These are phyloP conservation scores for Archips crataeganus DNA, from an alignment of 2,888 invertebrate species.

Conservation along the genomic window DNA sequence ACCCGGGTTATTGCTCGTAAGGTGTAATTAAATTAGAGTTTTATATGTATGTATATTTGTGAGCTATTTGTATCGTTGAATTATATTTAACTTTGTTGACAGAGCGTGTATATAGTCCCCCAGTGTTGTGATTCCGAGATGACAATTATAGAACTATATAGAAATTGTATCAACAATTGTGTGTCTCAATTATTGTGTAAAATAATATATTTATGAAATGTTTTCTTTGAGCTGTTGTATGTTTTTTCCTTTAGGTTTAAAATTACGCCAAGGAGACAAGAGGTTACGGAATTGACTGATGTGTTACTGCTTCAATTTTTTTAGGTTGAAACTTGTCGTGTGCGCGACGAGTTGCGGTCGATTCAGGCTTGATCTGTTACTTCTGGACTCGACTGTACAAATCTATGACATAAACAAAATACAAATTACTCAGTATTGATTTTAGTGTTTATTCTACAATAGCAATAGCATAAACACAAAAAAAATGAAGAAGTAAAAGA, in stretches of 20 bases:
- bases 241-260: constrained; percentile 57
- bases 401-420: constrained; percentile 26
- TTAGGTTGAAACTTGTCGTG: constrained; percentile 45
- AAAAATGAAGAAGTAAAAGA: constrained; percentile 49
- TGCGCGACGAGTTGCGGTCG: constrained; percentile 31
- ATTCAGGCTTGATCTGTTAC: constrained; percentile 42
- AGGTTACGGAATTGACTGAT: constrained; percentile 71
- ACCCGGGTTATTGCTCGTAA: constrained; percentile 53
- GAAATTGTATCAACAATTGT: constrained; percentile 48
- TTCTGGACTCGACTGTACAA: constrained; percentile 42
- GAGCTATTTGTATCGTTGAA: constrained; percentile 60
- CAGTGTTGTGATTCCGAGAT: constrained; percentile 77
- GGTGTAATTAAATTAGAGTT: constrained; percentile 59
- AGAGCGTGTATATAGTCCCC: constrained; percentile 74
- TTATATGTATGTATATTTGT: constrained; percentile 79
- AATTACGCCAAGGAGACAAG: constrained; percentile 50
- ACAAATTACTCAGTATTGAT: constrained; percentile 48
- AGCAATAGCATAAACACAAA: constrained; percentile 21
- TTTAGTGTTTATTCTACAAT: constrained; percentile 27
- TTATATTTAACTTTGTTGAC: constrained; percentile 57
- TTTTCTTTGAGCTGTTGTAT: constrained; percentile 60
- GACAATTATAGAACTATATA: constrained; percentile 53
- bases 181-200: constrained; percentile 58
- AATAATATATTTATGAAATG: constrained; percentile 49
- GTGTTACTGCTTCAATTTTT: constrained; percentile 65